phyloP scores from a whole-genome alignment of 2,797 vertebrate species.

The Chelonia mydas region DNA sequence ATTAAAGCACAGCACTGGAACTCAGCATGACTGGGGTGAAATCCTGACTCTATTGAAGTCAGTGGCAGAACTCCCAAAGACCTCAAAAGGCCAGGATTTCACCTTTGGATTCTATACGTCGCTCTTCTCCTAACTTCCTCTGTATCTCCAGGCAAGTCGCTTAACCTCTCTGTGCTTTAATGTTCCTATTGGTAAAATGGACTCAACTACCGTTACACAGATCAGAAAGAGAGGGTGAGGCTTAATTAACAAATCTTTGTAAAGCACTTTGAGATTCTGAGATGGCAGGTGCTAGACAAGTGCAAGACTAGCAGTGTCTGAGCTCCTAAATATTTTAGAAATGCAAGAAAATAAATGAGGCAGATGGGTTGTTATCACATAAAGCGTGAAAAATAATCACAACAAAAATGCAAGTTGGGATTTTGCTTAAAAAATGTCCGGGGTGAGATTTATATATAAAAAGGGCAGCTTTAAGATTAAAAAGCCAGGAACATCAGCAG shows the following conservation, averaged over 20 bases:
- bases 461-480: conserved; percentile 8
- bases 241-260: accelerated
- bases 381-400: not conserved
- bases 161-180: not conserved
- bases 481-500: not conserved
- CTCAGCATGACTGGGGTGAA: accelerated
- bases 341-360: conserved; percentile 19
- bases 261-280: not conserved
- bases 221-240: not conserved
- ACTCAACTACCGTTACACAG: not conserved
- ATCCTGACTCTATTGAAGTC: not conserved
- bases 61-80: not conserved
- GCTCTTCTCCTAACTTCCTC: not conserved
- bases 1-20: not conserved
- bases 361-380: not conserved
- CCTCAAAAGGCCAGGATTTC: conserved; percentile 6
- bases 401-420: not conserved
- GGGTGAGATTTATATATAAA: not conserved
- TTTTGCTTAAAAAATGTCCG: not conserved
- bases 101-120: not conserved
- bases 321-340: not conserved
- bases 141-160: not conserved
- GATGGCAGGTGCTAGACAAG: not conserved
- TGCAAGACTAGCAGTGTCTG: not conserved
- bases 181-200: not conserved